A percentile compares a stretch with the other conserved stretches of the same genome.
These are phyloP conservation scores for Planiliza haematocheilus DNA, from an alignment of 2,113 vertebrate genomes.

Conservation along the genomic window DNA sequence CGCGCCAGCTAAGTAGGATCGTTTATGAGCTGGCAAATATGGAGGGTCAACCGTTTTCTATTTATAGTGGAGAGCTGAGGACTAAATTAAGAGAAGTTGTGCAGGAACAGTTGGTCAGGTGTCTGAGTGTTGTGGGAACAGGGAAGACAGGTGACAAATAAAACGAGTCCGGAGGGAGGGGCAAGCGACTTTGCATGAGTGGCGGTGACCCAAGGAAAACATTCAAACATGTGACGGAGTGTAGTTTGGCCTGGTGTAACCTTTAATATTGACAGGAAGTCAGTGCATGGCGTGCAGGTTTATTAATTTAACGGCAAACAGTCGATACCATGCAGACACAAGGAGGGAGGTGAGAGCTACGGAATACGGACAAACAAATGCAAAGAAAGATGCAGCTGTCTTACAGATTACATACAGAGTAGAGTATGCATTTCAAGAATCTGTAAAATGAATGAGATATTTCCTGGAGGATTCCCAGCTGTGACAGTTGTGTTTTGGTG, in stretches of 20 bases:
- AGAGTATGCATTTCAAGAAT: too few species aligned
- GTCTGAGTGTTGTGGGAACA: slow-evolving; percentile 48
- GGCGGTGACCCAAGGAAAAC: slow-evolving; percentile 4
- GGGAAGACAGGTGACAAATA: slow-evolving; percentile 28
- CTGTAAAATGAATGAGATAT: too few species aligned
- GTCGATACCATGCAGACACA: slow-evolving; percentile 11
- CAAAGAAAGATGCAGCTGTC: not conserved
- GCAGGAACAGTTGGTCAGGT: slow-evolving; percentile 45
- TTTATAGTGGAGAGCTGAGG: slow-evolving; percentile 39
- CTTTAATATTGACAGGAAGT: slow-evolving; percentile 27
- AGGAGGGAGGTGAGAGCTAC: not conserved
- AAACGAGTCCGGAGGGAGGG: not conserved
- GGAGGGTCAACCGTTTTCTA: slow-evolving; percentile 47
- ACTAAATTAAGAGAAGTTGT: slow-evolving; percentile 56
- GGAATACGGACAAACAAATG: not conserved
- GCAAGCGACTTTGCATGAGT: not conserved
- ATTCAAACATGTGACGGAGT: slow-evolving; percentile 21
- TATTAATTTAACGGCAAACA: slow-evolving; percentile 28
- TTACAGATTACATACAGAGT: not conserved
- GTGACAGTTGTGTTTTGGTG: too few species aligned
- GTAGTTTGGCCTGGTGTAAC: not conserved
- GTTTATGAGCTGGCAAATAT: slow-evolving; percentile 51
- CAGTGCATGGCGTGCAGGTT: slow-evolving; percentile 17
- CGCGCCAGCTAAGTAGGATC: slow-evolving; percentile 4
- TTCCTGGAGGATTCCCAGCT: too few species aligned